Base-by-base conservation (phyloP, 2,888 invertebrate genomes). In the Sesia bembeciformis region DNA sequence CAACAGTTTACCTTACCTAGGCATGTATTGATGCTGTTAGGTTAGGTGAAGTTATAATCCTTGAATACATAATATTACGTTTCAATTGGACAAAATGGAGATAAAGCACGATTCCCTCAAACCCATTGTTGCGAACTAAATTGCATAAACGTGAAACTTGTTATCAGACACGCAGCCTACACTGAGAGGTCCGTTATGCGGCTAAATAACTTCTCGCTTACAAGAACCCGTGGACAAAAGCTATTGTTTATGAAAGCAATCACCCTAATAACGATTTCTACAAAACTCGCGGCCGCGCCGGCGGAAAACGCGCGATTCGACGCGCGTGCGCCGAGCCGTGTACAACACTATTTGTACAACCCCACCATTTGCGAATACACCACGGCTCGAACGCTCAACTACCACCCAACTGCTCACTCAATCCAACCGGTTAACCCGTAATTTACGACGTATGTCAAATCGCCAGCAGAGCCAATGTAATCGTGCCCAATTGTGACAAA, bases 161-260 rank as follows among this genome's bases (percentile, higher is more conserved):
- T 72, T 78, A 79, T 83, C 82, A 73, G 70, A 73, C 75, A 72
- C 71, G 70, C 60, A 67, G 71, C 46, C 41, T 41, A 7, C n/a
- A 58, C 63, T 64, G 23, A n/a, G 67, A 68, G 71, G 65, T 60
- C 85, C 83, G 86, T 81, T 87, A 81, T 74, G 72, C 76, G 64
- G 60, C 73, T 76, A 74, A 81, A 81, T 78, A 82, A 77, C 80
- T 68, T 73, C 70, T 66, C 67, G 68, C 69, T 78, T 78, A 78
- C 82, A 74, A 79, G 84, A 77, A 81, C 72, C 70, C 68, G 66
- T 74, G 78, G 78, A 86, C 85, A 86, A 87, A 85, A 85, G 82
- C 79, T 80, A 86, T 87, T 88, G 87, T 89, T 87, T 85, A 87
- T 87, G 85, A 81, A 87, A 82, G 85, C 88, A 88, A 87, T 89